Evolutionary conservation across 2,888 invertebrate genomes (phyloP).

Genomic region (Spatulosminthurus flaviceps): DNA sequence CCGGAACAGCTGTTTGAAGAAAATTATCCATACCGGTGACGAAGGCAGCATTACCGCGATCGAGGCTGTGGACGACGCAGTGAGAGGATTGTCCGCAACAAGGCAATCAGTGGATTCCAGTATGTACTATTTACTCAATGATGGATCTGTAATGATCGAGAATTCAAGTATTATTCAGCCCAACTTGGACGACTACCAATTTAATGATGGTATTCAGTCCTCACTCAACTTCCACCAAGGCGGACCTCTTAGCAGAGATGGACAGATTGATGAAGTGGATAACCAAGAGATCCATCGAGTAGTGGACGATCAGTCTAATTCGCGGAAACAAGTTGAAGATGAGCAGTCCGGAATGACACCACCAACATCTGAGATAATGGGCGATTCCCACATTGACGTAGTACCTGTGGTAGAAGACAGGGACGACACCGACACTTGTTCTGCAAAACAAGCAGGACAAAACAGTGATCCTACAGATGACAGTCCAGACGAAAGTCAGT

Average conservation of each 20-base stretch:
- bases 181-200: neutral
- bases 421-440: too few species aligned
- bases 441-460: neutral
- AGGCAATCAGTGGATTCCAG: neutral
- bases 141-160: constrained; percentile 26
- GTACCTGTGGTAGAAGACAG: too few species aligned
- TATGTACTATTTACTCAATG: constrained; percentile 19
- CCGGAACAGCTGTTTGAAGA: neutral
- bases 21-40: neutral
- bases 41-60: neutral
- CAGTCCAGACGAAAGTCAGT: neutral
- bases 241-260: neutral
- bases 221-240: neutral
- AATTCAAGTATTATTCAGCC: neutral
- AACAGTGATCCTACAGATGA: neutral
- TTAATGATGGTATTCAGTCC: neutral
- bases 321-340: too few species aligned
- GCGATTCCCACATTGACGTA: too few species aligned
- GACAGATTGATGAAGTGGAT: neutral
- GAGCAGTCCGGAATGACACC: too few species aligned
- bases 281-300: too few species aligned
- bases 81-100: neutral
- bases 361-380: too few species aligned
- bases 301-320: too few species aligned
- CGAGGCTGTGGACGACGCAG: neutral